Conservation (phyloP, 1,140 invertebrate species). For the Pomacea maculata region DNA sequence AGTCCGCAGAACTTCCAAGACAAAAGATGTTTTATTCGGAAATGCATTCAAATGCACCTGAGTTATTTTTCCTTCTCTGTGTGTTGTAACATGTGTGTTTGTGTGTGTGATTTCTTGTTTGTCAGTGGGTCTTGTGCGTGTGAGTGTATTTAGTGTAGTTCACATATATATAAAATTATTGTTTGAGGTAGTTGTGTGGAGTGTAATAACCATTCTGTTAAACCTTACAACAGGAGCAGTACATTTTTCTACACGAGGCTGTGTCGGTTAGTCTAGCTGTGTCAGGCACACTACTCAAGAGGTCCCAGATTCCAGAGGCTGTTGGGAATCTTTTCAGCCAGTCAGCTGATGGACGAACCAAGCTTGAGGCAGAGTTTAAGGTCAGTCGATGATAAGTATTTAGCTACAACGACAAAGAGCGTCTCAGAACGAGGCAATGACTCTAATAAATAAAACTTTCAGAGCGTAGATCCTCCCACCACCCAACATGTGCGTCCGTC, state of each 20-base stretch:
- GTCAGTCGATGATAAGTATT: neutral
- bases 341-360: slow-evolving; percentile 1
- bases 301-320: neutral
- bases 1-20: too few relatives aligned
- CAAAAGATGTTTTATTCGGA: too few relatives aligned
- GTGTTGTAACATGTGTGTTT: neutral
- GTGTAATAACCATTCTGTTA: too few relatives aligned
- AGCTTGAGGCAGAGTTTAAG: slow-evolving; percentile 16
- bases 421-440: too few relatives aligned
- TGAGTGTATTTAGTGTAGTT: neutral
- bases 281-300: neutral
- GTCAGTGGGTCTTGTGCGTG: neutral
- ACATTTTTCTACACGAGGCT: slow-evolving; percentile 23
- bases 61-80: neutral
- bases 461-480: too few relatives aligned
- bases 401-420: too few relatives aligned
- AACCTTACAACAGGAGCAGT: slow-evolving; percentile 10
- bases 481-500: too few relatives aligned
- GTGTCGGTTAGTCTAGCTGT: slow-evolving; percentile 14
- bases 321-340: slow-evolving; percentile 9
- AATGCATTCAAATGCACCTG: too few relatives aligned
- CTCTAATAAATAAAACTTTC: too few relatives aligned
- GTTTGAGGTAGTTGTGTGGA: too few relatives aligned
- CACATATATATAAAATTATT: too few relatives aligned
- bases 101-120: neutral